Conservation (phyloP, 2,888 invertebrate species). For the Ectropis crepuscularia region DNA sequence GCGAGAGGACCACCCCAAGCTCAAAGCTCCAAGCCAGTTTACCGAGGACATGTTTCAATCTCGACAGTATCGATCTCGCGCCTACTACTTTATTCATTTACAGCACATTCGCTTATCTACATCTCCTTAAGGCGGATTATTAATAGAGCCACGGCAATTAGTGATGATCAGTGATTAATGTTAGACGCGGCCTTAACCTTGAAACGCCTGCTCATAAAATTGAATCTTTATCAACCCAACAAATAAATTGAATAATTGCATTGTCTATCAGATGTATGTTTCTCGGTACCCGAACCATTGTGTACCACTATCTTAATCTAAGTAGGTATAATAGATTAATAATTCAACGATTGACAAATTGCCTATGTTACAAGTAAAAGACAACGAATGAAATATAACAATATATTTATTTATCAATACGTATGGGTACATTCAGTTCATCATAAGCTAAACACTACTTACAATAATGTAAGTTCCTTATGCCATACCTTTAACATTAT, state of each 20-base stretch:
- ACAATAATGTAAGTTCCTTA: constrained; percentile 32
- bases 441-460: constrained; percentile 31
- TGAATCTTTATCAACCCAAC: constrained; percentile 9
- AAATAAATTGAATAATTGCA: constrained; percentile 5
- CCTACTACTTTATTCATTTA: constrained; percentile 44
- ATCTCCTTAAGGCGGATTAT: constrained; percentile 24
- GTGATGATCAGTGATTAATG: constrained; percentile 22
- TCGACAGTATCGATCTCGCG: constrained; percentile 58
- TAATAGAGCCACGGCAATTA: constrained; percentile 29
- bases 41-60: constrained; percentile 74
- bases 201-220: constrained; percentile 15
- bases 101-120: constrained; percentile 35
- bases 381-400: constrained; percentile 11
- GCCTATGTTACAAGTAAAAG: constrained; percentile 1
- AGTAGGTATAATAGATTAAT: constrained; percentile 1
- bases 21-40: constrained; percentile 69
- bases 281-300: not conserved
- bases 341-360: not conserved
- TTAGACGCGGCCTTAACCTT: constrained; percentile 21
- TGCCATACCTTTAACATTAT: constrained; percentile 27
- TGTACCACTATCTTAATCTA: constrained; percentile 11
- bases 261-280: constrained; percentile 14
- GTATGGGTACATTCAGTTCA: constrained; percentile 38
- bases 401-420: constrained; percentile 24
- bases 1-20: constrained; percentile 76